Evolutionary conservation across 2,888 invertebrate genomes (phyloP), one percentile per base, ranked within the genome.

Genomic region (Belgica antarctica): DNA sequence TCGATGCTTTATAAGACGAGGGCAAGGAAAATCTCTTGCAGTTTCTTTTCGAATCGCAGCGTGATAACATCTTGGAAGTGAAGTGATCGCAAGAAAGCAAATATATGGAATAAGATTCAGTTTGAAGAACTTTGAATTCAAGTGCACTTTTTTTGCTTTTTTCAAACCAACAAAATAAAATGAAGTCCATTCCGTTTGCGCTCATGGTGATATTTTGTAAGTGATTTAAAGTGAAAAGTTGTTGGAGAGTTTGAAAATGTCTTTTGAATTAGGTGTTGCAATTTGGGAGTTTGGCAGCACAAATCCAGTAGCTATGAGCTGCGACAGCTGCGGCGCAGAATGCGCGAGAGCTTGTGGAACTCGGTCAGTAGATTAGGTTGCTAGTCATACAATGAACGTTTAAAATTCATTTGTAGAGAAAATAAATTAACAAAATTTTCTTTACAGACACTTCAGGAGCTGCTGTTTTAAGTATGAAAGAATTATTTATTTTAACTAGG

Each of bases 391-490:
- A n/a, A n/a, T n/a, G n/a, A n/a, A n/a, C n/a, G n/a, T n/a, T n/a
- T n/a, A n/a, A n/a, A n/a, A n/a, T n/a, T n/a, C n/a, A n/a, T n/a
- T n/a, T n/a, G n/a, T n/a, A n/a, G n/a, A n/a, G n/a, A n/a, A n/a
- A n/a, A n/a, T n/a, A n/a, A n/a, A n/a, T n/a, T n/a, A n/a, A n/a
- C n/a, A n/a, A n/a, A n/a, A n/a, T n/a, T n/a, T n/a, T n/a, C n/a
- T n/a, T n/a, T n/a, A n/a, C n/a, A n/a, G n/a, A 72, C 83, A 85
- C 74, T 87, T 87, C 75, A 83, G 87, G 41, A 85, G 86, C 10
- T 87, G 87, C 73, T 88, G 87, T 74, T 86, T 86, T 76, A 87
- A 88, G 52, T 52, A 2, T n/a, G n/a, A n/a, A n/a, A n/a, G n/a
- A n/a, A n/a, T n/a, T n/a, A n/a, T n/a, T n/a, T n/a, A n/a, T n/a